Evolutionary conservation across 2,888 invertebrate genomes (phyloP).

Genomic region (Cosmorhoe ocellata): DNA sequence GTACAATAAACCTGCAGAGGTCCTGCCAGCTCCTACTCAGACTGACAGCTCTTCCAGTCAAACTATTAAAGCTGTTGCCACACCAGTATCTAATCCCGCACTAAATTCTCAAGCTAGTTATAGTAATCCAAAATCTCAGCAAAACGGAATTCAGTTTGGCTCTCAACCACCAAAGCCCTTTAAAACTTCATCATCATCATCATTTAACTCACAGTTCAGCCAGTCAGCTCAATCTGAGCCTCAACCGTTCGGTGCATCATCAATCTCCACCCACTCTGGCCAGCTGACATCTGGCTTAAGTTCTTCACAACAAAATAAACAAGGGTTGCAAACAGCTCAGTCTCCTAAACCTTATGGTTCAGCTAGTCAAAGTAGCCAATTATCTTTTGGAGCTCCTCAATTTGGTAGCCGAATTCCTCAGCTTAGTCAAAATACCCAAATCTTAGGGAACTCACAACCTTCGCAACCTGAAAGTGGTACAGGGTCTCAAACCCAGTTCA

Average conservation of each 20-base stretch:
- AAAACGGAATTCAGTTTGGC: conserved; percentile 19
- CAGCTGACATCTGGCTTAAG: conserved; percentile 4
- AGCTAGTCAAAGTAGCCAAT: conserved; percentile 7
- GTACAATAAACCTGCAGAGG: conserved; percentile 58
- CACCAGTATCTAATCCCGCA: conserved; percentile 11
- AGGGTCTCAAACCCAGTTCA: conserved; percentile 9
- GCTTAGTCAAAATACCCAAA: conserved; percentile 16
- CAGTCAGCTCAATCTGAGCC: conserved; percentile 22
- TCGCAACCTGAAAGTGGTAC: conserved; percentile 6
- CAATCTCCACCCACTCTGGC: conserved; percentile 27
- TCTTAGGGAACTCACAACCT: conserved; percentile 7
- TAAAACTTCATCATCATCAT: background rate
- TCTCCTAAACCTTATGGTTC: conserved; percentile 12
- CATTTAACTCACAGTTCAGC: conserved; percentile 21
- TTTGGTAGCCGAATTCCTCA: conserved; percentile 19
- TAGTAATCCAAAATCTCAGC: background rate
- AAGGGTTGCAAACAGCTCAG: conserved; percentile 14
- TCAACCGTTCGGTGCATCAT: conserved; percentile 25
- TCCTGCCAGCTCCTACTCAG: conserved; percentile 40
- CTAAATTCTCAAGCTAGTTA: background rate
- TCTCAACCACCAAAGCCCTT: conserved; percentile 24
- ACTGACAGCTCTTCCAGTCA: conserved; percentile 29
- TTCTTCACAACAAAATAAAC: conserved; percentile 7
- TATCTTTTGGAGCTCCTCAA: conserved; percentile 24
- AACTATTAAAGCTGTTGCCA: conserved; percentile 14